These are phyloP conservation scores for Pollimyrus isidori DNA, from an alignment of 2,113 vertebrate species.

Conservation along the genomic window DNA sequence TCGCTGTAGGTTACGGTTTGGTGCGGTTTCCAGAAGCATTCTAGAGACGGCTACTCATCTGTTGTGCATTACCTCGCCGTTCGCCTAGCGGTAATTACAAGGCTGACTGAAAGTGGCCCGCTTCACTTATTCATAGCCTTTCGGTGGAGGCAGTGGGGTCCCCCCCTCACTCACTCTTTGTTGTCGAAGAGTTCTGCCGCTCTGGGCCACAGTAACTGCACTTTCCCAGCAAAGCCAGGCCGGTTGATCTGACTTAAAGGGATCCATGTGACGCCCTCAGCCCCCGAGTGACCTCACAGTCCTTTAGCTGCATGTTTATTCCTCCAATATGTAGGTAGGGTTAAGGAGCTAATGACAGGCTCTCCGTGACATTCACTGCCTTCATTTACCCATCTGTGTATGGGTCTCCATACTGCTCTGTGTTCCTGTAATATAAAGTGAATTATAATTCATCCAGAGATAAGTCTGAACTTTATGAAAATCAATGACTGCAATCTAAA, in stretches of 20 bases:
- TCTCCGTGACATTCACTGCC: not conserved
- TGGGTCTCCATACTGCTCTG: not conserved
- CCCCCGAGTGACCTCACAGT: conserved; percentile 16
- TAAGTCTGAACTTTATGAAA: not conserved
- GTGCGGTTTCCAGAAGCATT: conserved; percentile 11
- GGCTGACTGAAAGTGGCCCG: conserved; percentile 18
- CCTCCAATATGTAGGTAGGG: conserved; percentile 13
- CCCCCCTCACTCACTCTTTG: not conserved
- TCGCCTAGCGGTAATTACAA: conserved; percentile 38
- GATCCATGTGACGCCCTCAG: conserved; percentile 11
- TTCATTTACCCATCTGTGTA: not conserved
- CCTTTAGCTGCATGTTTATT: conserved; percentile 21
- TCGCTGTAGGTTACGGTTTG: conserved; percentile 8
- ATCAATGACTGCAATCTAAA: not conserved
- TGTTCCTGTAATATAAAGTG: not conserved
- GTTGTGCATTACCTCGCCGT: conserved; percentile 35
- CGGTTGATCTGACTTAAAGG: not conserved
- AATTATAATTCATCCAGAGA: not conserved
- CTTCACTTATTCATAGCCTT: conserved; percentile 26
- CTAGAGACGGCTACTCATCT: conserved; percentile 27
- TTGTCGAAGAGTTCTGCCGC: conserved; percentile 1
- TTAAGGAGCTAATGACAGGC: conserved; percentile 28
- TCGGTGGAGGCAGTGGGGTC: conserved; percentile 1
- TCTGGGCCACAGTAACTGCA: conserved; percentile 16
- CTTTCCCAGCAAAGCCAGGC: not conserved